These are phyloP conservation scores for Panorpa germanica DNA, from an alignment of 2,888 invertebrate genomes.

Conservation along the genomic window DNA sequence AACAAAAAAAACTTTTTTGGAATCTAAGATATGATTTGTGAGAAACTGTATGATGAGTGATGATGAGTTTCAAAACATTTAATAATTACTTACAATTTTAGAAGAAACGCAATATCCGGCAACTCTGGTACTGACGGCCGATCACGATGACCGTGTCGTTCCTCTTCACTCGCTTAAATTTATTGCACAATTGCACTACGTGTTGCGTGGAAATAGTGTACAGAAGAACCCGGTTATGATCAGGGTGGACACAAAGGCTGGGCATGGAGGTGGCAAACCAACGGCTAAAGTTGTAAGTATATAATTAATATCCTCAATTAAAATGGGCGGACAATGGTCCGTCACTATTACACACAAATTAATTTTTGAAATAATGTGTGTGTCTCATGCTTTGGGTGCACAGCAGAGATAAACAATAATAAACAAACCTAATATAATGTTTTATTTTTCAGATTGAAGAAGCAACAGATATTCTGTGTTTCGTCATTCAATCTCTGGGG, in stretches of 20 bases:
- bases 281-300: constrained; percentile 69
- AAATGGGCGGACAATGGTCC: background rate
- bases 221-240: constrained; percentile 78
- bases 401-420: background rate
- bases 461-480: constrained; percentile 76
- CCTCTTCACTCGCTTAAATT: constrained; percentile 94
- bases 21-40: too few relatives aligned
- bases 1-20: too few relatives aligned
- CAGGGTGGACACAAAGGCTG: constrained; percentile 85
- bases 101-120: constrained; percentile 65
- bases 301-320: background rate
- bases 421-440: constrained; percentile 7
- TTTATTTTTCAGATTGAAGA: constrained; percentile 67
- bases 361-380: constrained; percentile 5
- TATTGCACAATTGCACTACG: constrained; percentile 76
- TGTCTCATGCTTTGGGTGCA: background rate
- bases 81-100: constrained; percentile 12
- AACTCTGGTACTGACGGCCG: constrained; percentile 81
- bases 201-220: constrained; percentile 33
- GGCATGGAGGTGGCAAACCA: constrained; percentile 94
- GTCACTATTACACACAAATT: constrained; percentile 4
- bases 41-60: too few relatives aligned
- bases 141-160: constrained; percentile 97
- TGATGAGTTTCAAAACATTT: too few relatives aligned
- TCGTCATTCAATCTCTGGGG: too few relatives aligned